Base-by-base conservation (phyloP, 2,888 invertebrate species). In the Teleiodes luculella region DNA sequence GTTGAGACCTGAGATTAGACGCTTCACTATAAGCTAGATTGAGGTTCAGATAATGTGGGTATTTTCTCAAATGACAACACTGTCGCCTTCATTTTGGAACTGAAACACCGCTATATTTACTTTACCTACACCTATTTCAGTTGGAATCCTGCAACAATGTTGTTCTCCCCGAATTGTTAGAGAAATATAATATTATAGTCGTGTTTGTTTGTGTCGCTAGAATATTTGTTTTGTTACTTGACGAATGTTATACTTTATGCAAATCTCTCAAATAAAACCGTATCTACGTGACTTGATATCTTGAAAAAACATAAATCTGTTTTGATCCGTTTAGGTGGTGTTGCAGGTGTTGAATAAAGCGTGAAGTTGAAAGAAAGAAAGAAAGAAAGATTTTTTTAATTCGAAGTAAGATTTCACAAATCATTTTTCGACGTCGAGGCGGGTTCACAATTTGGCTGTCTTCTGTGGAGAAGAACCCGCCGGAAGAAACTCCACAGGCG, bases 121-220 rank as follows among this genome's bases (percentile, higher is more conserved):
- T n/a, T 43, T 43, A 24, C 24, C n/a, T 20, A 11, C 56, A 43
- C 53, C 7, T 39, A 39, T 54, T 51, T 39, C 51, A 54, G 53
- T 46, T 31, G 49, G 59, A 60, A 61, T 62, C 59, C 61, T 61
- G 66, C 74, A 68, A 80, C 78, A 78, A 71, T 72, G 78, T 80
- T 63, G 71, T 75, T 77, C 76, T 73, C 70, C 57, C 54, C 61
- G 60, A 64, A 64, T 66, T 59, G 64, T 54, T 61, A 60, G 61
- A 57, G 63, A 64, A 68, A 67, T 64, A 67, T 80, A 68, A 67
- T 64, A 67, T 80, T 76, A 80, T 77, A 59, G 74, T 55, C 70
- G 61, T 80, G 81, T 80, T 82, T 83, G 79, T 79, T 64, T 50
- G 52, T 35, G 63, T 65, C 54, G 66, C 66, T 67, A 63, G 68